These are phyloP conservation scores for Syngnathus rostellatus DNA, from an alignment of 2,797 vertebrate genomes.

Conservation along the genomic window DNA sequence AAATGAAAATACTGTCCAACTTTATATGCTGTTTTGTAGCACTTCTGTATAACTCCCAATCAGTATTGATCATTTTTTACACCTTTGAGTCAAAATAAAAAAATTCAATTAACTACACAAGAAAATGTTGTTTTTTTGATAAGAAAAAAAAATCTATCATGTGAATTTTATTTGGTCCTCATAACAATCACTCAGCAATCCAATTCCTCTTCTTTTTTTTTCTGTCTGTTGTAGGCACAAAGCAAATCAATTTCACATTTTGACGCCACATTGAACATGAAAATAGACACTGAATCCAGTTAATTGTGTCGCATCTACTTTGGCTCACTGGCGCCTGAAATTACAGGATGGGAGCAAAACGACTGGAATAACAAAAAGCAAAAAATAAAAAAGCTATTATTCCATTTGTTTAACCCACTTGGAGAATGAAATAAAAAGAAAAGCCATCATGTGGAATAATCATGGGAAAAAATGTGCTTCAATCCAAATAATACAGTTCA, in stretches of 20 bases:
- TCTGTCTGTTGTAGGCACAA: conserved; percentile 35
- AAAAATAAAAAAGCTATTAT: conserved; percentile 50
- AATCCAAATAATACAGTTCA: neutral
- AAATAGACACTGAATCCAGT: conserved; percentile 59
- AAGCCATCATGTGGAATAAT: too few relatives aligned
- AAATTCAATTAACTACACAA: neutral
- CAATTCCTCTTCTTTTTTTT: conserved; percentile 15
- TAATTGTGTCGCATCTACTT: conserved; percentile 63
- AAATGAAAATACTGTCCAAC: neutral
- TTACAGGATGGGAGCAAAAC: conserved; percentile 47
- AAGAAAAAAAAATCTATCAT: neutral
- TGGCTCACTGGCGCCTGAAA: conserved; percentile 64
- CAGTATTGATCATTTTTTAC: neutral
- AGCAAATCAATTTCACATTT: conserved; percentile 61
- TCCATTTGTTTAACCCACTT: conserved; percentile 43
- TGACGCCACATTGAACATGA: conserved; percentile 58
- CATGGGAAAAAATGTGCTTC: neutral
- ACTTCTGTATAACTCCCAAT: neutral
- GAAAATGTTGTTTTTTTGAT: neutral
- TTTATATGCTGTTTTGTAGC: neutral
- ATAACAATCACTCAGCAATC: neutral
- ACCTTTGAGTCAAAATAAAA: neutral
- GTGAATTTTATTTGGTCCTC: neutral
- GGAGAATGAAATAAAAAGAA: neutral
- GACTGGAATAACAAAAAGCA: conserved; percentile 13